Conservation (phyloP, 2,888 invertebrate species). For the Chaetogeoica ovagalla region DNA sequence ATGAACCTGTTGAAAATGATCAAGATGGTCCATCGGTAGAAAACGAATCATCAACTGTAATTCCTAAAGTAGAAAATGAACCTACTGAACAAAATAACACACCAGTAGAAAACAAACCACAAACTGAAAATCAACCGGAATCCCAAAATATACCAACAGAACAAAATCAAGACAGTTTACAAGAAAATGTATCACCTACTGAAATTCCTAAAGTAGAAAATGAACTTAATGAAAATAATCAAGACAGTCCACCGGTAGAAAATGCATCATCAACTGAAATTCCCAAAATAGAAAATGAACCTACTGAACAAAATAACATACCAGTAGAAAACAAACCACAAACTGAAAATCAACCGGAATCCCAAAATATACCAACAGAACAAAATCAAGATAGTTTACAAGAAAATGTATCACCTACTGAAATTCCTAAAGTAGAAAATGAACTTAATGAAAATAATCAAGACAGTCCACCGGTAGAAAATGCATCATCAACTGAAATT, state of each 20-base stretch:
- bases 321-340: neutral
- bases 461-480: neutral
- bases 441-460: neutral
- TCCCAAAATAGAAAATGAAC: neutral
- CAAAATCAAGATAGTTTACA: slow-evolving; percentile 1
- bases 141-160: neutral
- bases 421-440: neutral
- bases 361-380: neutral
- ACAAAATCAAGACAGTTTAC: neutral
- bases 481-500: neutral
- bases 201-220: slow-evolving; percentile 2
- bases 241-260: neutral
- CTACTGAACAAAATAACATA: neutral
- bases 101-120: neutral
- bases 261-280: slow-evolving; percentile 2
- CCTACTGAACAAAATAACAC: neutral
- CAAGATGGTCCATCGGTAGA: neutral
- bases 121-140: neutral
- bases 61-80: neutral
- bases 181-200: neutral
- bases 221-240: slow-evolving; percentile 8
- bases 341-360: neutral
- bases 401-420: neutral
- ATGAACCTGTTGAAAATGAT: neutral
- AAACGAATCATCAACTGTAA: neutral